phyloP scores from a whole-genome alignment of 1,140 invertebrate species.

The Leptopilina clavipes region DNA sequence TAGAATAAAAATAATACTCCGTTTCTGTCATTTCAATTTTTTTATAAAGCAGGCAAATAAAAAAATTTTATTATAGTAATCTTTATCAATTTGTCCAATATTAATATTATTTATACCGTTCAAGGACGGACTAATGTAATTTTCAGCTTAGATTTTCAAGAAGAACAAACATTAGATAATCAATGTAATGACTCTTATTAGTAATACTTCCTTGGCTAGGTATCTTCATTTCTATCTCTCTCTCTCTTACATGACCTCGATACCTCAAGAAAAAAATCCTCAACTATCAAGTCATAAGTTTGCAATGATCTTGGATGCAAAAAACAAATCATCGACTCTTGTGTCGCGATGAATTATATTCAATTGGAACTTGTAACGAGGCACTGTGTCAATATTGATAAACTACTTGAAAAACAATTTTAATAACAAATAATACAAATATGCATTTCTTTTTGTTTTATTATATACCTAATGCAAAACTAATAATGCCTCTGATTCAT shows the following conservation, averaged over 20 bases:
- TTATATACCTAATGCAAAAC: too few relatives aligned
- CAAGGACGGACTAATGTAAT: not conserved
- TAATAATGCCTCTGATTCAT: too few relatives aligned
- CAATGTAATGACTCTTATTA: conserved; percentile 24
- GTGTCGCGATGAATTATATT: too few relatives aligned
- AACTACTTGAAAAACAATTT: too few relatives aligned
- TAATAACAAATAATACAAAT: too few relatives aligned
- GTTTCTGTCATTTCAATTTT: too few relatives aligned
- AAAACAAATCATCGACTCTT: conserved; percentile 11
- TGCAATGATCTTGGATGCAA: conserved; percentile 3
- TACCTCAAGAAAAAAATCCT: not conserved
- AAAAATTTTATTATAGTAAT: not conserved
- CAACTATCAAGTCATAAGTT: conserved; percentile 9
- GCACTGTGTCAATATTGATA: too few relatives aligned
- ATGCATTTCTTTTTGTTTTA: too few relatives aligned
- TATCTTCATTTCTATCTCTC: not conserved
- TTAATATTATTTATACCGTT: not conserved
- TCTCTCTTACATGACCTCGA: not conserved
- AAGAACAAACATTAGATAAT: conserved; percentile 23
- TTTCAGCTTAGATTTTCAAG: not conserved
- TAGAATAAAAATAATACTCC: too few relatives aligned
- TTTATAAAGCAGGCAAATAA: not conserved
- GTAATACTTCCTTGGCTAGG: conserved; percentile 23
- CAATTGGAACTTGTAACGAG: too few relatives aligned
- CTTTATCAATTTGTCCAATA: not conserved